phyloP scores from a whole-genome alignment of 2,888 invertebrate species.

The Lithophane semibrunnea region DNA sequence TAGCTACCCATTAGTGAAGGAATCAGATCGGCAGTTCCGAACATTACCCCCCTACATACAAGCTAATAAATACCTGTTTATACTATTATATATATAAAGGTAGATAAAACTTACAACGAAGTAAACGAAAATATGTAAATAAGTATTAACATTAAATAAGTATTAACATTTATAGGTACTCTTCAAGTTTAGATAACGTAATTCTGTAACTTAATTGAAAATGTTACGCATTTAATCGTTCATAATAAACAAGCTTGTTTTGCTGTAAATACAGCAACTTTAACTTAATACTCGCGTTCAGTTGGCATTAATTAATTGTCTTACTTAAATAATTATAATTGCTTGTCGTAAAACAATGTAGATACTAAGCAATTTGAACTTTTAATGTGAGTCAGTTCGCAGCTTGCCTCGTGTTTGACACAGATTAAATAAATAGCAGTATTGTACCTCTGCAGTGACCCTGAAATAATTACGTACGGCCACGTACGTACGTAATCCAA shows the following conservation, averaged over 20 bases:
- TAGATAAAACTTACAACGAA: no score
- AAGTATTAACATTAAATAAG: background rate
- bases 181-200: conserved; percentile 6
- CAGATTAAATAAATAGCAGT: no score
- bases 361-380: background rate
- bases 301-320: conserved; percentile 16
- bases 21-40: no score
- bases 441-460: no score
- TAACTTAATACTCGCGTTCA: conserved; percentile 1
- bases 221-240: conserved; percentile 33
- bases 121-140: background rate
- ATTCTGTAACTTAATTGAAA: conserved; percentile 27
- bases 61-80: no score
- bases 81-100: no score
- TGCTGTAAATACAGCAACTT: background rate
- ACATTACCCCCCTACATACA: no score
- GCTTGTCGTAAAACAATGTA: background rate
- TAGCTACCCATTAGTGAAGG: no score
- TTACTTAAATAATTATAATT: conserved; percentile 12
- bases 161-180: background rate
- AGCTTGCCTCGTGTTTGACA: background rate
- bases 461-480: no score
- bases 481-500: no score
- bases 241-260: conserved; percentile 19
- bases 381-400: background rate